Conservation (phyloP, 2,797 vertebrate genomes). For the Brachyalestes nurse region DNA sequence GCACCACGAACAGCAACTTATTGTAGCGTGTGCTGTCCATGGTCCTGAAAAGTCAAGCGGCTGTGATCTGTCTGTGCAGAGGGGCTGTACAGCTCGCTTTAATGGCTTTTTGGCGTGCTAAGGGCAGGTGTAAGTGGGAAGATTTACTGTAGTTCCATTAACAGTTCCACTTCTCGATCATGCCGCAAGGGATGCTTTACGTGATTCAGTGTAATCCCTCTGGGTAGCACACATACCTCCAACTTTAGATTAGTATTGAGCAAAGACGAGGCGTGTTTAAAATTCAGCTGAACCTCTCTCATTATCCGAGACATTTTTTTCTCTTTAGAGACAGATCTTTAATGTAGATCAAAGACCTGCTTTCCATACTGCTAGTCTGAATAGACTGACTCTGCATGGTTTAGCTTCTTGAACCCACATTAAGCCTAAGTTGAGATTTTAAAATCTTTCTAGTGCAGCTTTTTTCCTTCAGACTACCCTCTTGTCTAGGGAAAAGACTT, state of each 20-base stretch:
- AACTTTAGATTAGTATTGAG: conserved; percentile 32
- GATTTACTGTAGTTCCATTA: conserved; percentile 35
- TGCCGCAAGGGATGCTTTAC: conserved; percentile 36
- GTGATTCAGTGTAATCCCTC: conserved; percentile 24
- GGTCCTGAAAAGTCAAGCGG: conserved; percentile 39
- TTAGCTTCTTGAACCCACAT: conserved; percentile 23
- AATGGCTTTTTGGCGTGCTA: conserved; percentile 33
- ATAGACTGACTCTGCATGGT: conserved; percentile 20
- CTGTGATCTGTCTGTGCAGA: conserved; percentile 8
- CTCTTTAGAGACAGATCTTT: conserved; percentile 28
- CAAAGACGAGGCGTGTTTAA: conserved; percentile 20
- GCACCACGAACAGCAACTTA: conserved; percentile 44
- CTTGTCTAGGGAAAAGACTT: not conserved
- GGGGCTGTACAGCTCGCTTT: not conserved
- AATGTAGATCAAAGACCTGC: conserved; percentile 28
- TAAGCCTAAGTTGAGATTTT: conserved; percentile 15
- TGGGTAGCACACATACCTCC: conserved; percentile 11
- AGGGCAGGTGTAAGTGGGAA: conserved; percentile 21
- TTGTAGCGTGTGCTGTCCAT: conserved; percentile 26
- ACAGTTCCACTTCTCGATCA: conserved; percentile 21
- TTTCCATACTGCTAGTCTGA: conserved; percentile 31
- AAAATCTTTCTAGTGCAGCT: conserved; percentile 5
- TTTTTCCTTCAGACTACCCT: not conserved
- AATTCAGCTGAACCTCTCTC: conserved; percentile 14
- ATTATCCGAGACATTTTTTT: conserved; percentile 33